Base-by-base conservation (phyloP, 2,797 vertebrate genomes). In the Gobio occitaniae region DNA sequence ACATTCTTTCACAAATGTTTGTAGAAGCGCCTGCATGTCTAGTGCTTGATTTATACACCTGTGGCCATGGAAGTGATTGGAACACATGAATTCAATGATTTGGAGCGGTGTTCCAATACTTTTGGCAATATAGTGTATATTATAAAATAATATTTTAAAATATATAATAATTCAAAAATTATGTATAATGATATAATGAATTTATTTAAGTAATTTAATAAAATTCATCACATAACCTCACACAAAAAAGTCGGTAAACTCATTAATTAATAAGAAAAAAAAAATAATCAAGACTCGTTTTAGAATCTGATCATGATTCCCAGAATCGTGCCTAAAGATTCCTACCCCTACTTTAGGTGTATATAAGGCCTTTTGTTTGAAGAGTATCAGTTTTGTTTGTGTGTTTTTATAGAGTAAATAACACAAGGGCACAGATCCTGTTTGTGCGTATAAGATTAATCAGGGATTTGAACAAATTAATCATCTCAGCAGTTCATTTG, bases 331-430 rank as follows among this genome's bases (percentile, higher is more conserved):
- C 25, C 48, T 29, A 19, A 75, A 52, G 17, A 25, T 16, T 10
- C 19, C 32, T 0, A 8, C 19, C 12, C 19, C 19, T 41, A n/a
- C 75, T 41, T 59, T 59, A 41, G 6, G 21, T 13, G 7, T 41
- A 19, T 69, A n/a, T 38, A 12, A 50, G 47, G 25, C 25, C 71
- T 50, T 52, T 54, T 56, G n/a, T 3, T 25, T 41, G 74, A 41
- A 77, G 52, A n/a, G 52, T 41, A 38, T 69, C 25, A 10, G 48
- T 70, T 69, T 25, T 54, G 48, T 70, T 54, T 75, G 72, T 75
- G 72, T 56, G 50, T 41, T 79, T 79, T 50, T 52, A n/a, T n/a
- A 68, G 65, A n/a, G 50, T 80, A 52, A 80, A 80, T 70, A 50
- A 44, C 36, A 63, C n/a, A 29, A 72, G 44, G 25, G 6, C 19